Conservation (phyloP, 2,113 vertebrate species). For the Prochilodus magdalenae region DNA sequence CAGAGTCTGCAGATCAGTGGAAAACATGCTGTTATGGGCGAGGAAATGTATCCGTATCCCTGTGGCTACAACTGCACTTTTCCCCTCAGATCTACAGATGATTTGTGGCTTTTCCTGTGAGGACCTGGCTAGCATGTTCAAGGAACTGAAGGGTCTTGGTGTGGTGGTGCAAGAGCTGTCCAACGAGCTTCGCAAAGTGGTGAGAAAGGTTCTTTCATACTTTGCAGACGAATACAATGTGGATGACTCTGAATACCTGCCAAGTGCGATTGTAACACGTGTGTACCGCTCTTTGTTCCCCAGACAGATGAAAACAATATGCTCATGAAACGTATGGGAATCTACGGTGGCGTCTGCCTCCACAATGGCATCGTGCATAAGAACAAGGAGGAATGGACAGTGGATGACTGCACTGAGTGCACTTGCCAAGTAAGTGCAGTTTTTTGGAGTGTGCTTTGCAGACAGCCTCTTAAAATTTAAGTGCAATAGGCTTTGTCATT, state of each 20-base stretch:
- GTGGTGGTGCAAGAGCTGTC: constrained; percentile 92
- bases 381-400: constrained; percentile 93
- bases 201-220: constrained; percentile 67
- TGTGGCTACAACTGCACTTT: constrained; percentile 8
- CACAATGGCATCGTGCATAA: constrained; percentile 92
- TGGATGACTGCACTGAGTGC: constrained; percentile 95
- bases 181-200: constrained; percentile 90
- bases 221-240: neutral
- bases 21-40: constrained; percentile 4
- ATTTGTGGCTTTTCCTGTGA: constrained; percentile 97
- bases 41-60: neutral
- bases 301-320: constrained; percentile 90
- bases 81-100: constrained; percentile 84
- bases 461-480: constrained; percentile 28
- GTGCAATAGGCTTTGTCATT: constrained; percentile 50
- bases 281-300: neutral
- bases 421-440: constrained; percentile 86
- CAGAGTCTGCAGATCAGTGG: neutral
- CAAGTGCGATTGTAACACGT: neutral
- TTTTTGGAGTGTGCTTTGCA: neutral
- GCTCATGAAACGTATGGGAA: constrained; percentile 76
- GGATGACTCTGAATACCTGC: neutral
- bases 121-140: constrained; percentile 91
- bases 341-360: constrained; percentile 84
- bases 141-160: constrained; percentile 89